Evolutionary conservation across 2,113 vertebrate species (phyloP), one percentile per base, ranked within the genome.

Genomic region (Parus major): DNA sequence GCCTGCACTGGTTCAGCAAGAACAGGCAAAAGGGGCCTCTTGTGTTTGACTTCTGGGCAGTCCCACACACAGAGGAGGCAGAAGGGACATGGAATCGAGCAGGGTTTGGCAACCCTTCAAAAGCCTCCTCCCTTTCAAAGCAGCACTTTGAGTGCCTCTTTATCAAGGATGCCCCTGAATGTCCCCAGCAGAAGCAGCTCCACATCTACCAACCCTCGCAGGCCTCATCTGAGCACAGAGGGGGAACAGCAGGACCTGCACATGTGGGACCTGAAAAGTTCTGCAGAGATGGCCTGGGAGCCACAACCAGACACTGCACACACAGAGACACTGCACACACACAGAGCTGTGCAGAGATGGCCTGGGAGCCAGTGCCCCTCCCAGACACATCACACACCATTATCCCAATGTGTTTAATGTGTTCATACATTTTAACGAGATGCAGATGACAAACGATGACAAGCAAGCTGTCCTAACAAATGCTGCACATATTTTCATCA

Each of bases 401-500:
- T 55, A 73, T 76, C 70, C 61, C 61, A 36, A 56, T 5, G 9
- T 20, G 59, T 61, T 42, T 49, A 56, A 57, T 21, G 12, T 15
- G 49, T 33, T 73, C 47, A 14, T 83, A 41, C 44, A 59, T 88
- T 90, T 83, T 78, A 92, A 93, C 23, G 7, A 63, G 56, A 73
- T 83, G 59, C 49, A 68, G 61, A 78, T 55, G 60, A 86, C 49
- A 86, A 68, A 90, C 1, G 2, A 73, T 31, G 64, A 56, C 56
- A 86, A 72, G 81, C 72, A 82, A 92, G 77, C 77, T 93, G 63
- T 86, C 81, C 91, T 91, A 93, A 82, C 77, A 71, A 71, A 92
- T 36, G 52, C 83, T 71, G 44, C 49, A 72, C 53, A 10, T 63
- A 79, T 82, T 93, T 90, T 91, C 73, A 64, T 59, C 84, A 28